Base-by-base conservation (phyloP, 1,140 invertebrate genomes). In the Pseudoatta argentina region DNA sequence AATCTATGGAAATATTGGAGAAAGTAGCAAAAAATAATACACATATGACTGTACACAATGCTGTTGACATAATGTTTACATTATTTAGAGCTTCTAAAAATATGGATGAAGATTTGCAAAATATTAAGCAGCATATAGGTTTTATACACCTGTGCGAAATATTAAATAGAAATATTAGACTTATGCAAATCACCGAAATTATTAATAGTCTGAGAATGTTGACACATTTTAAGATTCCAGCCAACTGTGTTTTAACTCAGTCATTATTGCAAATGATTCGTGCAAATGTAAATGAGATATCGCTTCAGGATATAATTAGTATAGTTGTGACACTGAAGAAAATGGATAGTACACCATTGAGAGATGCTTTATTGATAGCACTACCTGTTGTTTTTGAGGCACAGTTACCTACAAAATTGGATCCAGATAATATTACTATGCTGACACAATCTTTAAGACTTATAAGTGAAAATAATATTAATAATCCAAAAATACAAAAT, bases 301-400 rank as follows among this genome's bases (percentile, higher is more conserved):
- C 82, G n/a, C 48, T 78, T 44, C 24, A 10, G 2, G 27, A 85
- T n/a, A 96, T 97, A 67, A 96, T 96, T 72, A 97, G 96, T 91
- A 71, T 97, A 21, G 94, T 96, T 88, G 96, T 96, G 91, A 85
- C 97, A 39, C 89, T 97, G 1, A 93, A 93, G 14, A 92, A 94
- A 67, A 92, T 94, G 21, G 51, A 93, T 64, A 69, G 48, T 8
- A 96, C 95, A 57, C 96, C 96, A 87, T 92, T 97, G 21, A 94
- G 96, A 0, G 95, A 97, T 71, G 96, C 96, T 3, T 87, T 97
- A 6, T 94, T 95, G 86, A 92, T 96, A 10, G 97, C 97, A 6
- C 83, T 97, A 24, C 96, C 97, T 0, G 90, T 97, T 18, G 96
- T 96, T 2, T 97, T 97, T 92, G 96, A 97, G 92, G 95, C 96